Evolutionary conservation across 2,888 invertebrate genomes (phyloP).

Genomic region (Drosophila anomalata): DNA sequence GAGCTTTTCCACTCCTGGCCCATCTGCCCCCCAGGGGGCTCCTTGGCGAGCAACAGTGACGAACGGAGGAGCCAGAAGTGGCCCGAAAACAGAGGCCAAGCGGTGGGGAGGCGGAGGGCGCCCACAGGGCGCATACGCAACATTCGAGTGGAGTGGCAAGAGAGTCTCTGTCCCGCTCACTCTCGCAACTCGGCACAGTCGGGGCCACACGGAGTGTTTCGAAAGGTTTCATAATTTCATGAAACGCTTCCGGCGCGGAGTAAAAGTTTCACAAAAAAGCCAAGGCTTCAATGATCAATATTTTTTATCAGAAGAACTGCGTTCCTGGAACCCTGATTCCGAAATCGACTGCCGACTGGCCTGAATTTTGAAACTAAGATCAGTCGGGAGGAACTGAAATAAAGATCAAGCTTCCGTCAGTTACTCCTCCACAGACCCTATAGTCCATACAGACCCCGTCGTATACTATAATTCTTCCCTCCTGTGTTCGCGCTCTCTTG

Average conservation of each 20-base stretch:
- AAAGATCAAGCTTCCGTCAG: no score
- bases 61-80: slow-evolving; percentile 12
- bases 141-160: slow-evolving; percentile 18
- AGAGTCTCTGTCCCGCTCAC: no score
- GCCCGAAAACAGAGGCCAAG: background rate
- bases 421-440: no score
- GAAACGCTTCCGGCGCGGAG: no score
- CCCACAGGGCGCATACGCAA: slow-evolving; percentile 42
- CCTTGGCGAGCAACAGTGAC: slow-evolving; percentile 20
- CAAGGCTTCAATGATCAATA: no score
- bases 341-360: no score
- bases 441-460: background rate
- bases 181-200: slow-evolving; percentile 7
- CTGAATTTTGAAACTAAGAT: no score
- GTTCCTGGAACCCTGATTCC: no score
- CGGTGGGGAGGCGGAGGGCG: no score
- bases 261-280: no score
- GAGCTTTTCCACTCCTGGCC: slow-evolving; percentile 15
- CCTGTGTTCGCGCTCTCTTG: background rate
- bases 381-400: no score
- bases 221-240: background rate
- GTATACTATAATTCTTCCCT: slow-evolving; percentile 1
- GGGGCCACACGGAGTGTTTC: background rate
- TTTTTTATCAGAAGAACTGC: no score
- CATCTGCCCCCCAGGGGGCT: background rate